Conservation (phyloP, 2,797 vertebrate genomes). For the Picus viridis region DNA sequence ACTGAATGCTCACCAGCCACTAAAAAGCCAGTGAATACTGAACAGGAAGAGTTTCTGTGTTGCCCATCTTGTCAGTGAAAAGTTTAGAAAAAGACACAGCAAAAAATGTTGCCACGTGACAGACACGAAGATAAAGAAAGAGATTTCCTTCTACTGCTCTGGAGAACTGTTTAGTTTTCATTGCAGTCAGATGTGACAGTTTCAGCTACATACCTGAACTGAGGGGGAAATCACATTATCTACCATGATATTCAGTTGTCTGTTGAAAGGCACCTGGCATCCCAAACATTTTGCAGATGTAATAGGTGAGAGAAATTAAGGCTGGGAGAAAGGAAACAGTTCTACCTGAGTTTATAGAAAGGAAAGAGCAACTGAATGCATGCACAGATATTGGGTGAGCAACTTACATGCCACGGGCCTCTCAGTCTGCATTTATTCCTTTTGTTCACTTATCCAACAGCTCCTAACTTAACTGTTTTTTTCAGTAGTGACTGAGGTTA, state of each 20-base stretch:
- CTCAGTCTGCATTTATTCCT: neutral
- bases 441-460: neutral
- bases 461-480: neutral
- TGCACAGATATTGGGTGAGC: neutral
- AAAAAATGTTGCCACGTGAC: neutral
- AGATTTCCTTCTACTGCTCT: neutral
- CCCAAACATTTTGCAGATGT: neutral
- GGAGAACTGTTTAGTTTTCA: neutral
- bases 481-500: neutral
- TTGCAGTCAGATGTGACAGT: neutral
- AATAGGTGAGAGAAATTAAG: neutral
- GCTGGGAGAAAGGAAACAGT: neutral
- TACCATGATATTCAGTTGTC: neutral
- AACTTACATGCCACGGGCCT: neutral
- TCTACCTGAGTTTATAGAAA: neutral
- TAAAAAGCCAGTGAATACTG: neutral
- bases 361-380: neutral
- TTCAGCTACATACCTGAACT: neutral
- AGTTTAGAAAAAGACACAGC: neutral
- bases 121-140: neutral
- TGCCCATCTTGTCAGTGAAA: neutral
- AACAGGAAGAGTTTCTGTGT: neutral
- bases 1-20: neutral
- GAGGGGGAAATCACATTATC: neutral
- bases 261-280: neutral